Evolutionary conservation across 1,140 invertebrate species (phyloP), one percentile per base, ranked within the genome.

Genomic region (Vollenhovia emeryi): DNA sequence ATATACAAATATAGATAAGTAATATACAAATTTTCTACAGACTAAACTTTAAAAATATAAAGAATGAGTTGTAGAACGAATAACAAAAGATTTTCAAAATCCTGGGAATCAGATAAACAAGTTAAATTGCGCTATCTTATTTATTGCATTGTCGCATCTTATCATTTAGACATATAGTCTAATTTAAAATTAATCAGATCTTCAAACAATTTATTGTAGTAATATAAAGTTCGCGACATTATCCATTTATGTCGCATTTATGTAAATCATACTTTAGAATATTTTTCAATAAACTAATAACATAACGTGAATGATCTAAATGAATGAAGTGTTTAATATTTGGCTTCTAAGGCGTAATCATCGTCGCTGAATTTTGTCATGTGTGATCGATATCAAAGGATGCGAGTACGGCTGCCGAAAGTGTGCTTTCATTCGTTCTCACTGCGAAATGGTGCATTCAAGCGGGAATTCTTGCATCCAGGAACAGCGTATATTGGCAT

Each of bases 391-490:
- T 82, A 82, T 82, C 50, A 57, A 33, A 68, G 40, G 15, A 71
- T 71, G 36, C 48, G 6, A 57, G 24, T 71, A 57, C 36, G 27
- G 50, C 18, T 7, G 36, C 24, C 36, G 18, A 82, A 82, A 59
- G 36, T 82, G 27, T 69, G 50, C 50, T 57, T 80, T 13, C 36
- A 80, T 80, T 71, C 78, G 18, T 57, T 30, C 36, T 45, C 64
- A 40, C 36, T 45, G 33, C 33, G 36, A 24, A 55, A 71, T 13
- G 52, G n/a, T 73, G 66, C 78, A 73, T 71, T 73, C 50, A 73
- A 73, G 78, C 66, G 66, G 13, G 40, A 71, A 82, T 82, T 82
- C 78, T 82, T 82, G 78, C 78, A 80, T 71, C 48, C 48, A 33
- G n/a, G 36, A 60, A 68, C 66, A 45, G 66, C 78, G 36, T 82